phyloP scores from a whole-genome alignment of 2,113 vertebrate species.

The Fregetta grallaria region DNA sequence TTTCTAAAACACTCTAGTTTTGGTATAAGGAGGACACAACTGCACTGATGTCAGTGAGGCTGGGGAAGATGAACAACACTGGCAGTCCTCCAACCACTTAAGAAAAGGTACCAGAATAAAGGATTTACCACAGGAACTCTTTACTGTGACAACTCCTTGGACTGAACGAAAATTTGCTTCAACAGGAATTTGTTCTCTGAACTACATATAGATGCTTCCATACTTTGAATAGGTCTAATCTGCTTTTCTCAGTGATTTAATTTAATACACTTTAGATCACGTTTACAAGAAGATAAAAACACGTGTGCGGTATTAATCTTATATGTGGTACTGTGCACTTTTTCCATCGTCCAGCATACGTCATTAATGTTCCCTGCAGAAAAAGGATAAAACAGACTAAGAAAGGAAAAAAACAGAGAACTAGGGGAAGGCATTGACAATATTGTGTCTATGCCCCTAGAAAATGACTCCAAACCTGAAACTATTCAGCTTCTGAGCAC shows the following conservation, averaged over 20 bases:
- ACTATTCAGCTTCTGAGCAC: neutral
- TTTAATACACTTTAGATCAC: neutral
- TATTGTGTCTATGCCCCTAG: neutral
- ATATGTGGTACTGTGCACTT: neutral
- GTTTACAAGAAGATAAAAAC: neutral
- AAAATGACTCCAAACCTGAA: neutral
- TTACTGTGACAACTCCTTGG: neutral
- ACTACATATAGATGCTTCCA: neutral
- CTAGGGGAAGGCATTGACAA: neutral
- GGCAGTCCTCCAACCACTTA: neutral
- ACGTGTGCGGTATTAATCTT: neutral
- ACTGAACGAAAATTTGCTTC: neutral
- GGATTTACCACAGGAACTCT: neutral
- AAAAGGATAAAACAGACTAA: neutral
- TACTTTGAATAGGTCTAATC: neutral
- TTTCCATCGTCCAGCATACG: neutral
- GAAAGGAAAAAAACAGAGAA: neutral
- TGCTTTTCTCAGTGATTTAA: slow-evolving; percentile 1
- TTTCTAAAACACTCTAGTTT: neutral
- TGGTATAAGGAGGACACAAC: neutral
- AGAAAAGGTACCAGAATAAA: neutral
- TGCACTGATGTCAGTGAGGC: neutral
- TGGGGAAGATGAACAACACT: neutral
- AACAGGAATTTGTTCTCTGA: neutral
- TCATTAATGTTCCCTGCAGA: neutral